Conservation (phyloP, 2,888 invertebrate species). For the Macaria liturata region DNA sequence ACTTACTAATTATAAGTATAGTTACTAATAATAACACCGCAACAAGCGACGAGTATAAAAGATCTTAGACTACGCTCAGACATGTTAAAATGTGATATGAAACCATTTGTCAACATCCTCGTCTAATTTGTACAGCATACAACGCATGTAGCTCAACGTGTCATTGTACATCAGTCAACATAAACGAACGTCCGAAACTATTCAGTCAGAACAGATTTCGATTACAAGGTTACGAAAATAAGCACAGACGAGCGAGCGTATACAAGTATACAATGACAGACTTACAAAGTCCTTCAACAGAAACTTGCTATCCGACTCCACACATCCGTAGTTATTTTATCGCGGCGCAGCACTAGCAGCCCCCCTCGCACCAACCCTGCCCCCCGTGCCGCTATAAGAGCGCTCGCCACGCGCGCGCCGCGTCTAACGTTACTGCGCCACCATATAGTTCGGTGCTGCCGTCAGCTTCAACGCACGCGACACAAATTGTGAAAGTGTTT, state of each 20-base stretch:
- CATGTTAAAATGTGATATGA: no score
- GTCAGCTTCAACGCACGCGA: conserved; percentile 65
- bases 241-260: conserved; percentile 1
- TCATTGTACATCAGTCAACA: no score
- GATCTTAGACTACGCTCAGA: no score
- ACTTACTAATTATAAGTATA: no score
- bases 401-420: conserved; percentile 71
- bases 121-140: no score
- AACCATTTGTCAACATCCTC: no score
- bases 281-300: conserved; percentile 28
- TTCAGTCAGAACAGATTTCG: background rate
- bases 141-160: no score
- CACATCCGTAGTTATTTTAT: conserved; percentile 24
- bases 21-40: no score
- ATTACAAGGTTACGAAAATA: conserved; percentile 11
- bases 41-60: no score
- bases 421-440: conserved; percentile 68
- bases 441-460: conserved; percentile 60
- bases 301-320: conserved; percentile 23
- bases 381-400: conserved; percentile 60
- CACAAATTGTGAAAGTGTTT: conserved; percentile 78
- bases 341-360: conserved; percentile 60
- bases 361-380: conserved; percentile 39
- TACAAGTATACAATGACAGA: conserved; percentile 20
- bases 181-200: no score